Conservation (phyloP, 2,113 vertebrate species). For the Phaethon lepturus region DNA sequence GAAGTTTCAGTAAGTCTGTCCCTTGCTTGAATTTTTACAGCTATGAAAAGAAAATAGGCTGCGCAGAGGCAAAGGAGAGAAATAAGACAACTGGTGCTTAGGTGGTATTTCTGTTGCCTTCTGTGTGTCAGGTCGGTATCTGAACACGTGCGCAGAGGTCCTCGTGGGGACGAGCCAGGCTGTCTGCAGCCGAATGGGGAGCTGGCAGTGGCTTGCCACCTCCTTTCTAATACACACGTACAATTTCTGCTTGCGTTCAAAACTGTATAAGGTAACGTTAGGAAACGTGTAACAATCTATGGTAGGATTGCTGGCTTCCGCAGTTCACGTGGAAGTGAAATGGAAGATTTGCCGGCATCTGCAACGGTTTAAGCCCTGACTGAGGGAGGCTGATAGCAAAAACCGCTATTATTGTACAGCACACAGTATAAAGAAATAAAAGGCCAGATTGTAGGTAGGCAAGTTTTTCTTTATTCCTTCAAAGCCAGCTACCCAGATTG, state of each 20-base stretch:
- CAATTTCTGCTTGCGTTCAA: not conserved
- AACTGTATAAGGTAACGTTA: not conserved
- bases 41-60: not conserved
- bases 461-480: not conserved
- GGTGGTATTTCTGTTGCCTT: not conserved
- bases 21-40: not conserved
- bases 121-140: accelerated
- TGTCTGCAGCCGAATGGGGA: not conserved
- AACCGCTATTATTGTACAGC: not conserved
- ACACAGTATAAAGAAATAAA: not conserved
- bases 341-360: not conserved
- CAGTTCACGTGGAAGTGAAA: not conserved
- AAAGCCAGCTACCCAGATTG: not conserved
- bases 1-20: not conserved
- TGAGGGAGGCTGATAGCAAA: not conserved
- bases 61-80: not conserved
- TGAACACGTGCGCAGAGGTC: accelerated
- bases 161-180: accelerated
- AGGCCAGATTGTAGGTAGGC: not conserved
- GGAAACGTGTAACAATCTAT: not conserved
- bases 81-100: not conserved
- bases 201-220: not conserved
- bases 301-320: not conserved
- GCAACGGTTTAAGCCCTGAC: not conserved
- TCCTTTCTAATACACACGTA: not conserved